These are phyloP conservation scores for Chromobotia macracanthus DNA, from an alignment of 2,797 vertebrate species.

Conservation along the genomic window DNA sequence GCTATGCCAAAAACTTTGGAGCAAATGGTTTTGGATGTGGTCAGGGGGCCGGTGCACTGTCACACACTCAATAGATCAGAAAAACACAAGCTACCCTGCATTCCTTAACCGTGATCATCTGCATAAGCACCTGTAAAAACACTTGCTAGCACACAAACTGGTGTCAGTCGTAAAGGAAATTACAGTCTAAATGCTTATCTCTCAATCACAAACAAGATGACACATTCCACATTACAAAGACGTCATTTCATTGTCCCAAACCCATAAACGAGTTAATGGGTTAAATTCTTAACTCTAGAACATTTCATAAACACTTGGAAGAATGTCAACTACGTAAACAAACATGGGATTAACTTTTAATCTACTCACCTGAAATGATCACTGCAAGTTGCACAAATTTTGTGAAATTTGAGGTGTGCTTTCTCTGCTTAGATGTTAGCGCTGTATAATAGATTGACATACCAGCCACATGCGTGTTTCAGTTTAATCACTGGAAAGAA, in stretches of 20 bases:
- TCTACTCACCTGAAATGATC: conserved; percentile 12
- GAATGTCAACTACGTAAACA: conserved; percentile 17
- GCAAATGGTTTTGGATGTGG: conserved; percentile 96
- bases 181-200: background rate
- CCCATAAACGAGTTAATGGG: no score
- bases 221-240: conserved; percentile 16
- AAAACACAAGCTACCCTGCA: background rate
- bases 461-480: background rate
- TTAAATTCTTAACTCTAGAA: conserved; percentile 1
- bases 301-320: conserved; percentile 1
- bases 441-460: background rate
- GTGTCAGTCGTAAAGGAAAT: background rate
- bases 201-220: background rate
- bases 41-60: conserved; percentile 92
- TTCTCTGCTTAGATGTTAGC: background rate
- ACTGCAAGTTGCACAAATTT: conserved; percentile 3
- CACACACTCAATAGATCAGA: conserved; percentile 83
- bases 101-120: background rate
- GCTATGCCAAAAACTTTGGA: conserved; percentile 96
- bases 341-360: conserved; percentile 5
- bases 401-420: conserved; percentile 11
- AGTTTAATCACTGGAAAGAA: conserved; percentile 23
- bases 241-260: background rate
- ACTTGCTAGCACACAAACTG: background rate
- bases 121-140: background rate